Conservation (phyloP, 1,140 invertebrate genomes). For the Zeugodacus cucurbitae region DNA sequence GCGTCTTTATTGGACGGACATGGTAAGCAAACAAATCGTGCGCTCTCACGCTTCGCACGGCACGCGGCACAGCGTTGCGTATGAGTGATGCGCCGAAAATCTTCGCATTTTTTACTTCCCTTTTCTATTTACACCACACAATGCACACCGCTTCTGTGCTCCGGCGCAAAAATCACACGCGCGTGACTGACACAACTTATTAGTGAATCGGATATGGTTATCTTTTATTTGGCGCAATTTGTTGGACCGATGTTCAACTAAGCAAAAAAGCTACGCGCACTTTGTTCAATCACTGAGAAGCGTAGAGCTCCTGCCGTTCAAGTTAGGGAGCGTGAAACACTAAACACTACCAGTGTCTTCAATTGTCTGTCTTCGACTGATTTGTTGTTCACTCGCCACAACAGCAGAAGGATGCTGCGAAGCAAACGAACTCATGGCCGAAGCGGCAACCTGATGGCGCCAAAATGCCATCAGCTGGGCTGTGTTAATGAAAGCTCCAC, state of each 20-base stretch:
- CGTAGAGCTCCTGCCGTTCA: not conserved
- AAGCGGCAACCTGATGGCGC: not conserved
- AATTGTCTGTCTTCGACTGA: slow-evolving; percentile 1
- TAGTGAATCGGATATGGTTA: not conserved
- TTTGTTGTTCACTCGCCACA: not conserved
- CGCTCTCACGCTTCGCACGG: not conserved
- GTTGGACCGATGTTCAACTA: not conserved
- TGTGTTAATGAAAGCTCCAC: slow-evolving; percentile 13
- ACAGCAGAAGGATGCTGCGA: not conserved
- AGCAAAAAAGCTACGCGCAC: not conserved
- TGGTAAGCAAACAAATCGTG: not conserved
- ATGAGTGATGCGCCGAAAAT: not conserved
- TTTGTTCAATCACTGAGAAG: not conserved
- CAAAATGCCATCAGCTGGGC: not conserved
- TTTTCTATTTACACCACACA: not conserved
- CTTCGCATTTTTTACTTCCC: not conserved
- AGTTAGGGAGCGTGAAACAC: not conserved
- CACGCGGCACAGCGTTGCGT: not conserved
- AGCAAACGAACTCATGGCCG: not conserved
- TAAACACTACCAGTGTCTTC: not conserved
- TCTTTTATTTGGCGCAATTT: not conserved
- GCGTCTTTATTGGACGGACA: not conserved
- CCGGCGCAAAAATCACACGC: not conserved
- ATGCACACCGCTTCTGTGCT: not conserved
- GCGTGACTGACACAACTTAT: not conserved